phyloP scores from a whole-genome alignment of 2,797 vertebrate species.

The Sciurus vulgaris region DNA sequence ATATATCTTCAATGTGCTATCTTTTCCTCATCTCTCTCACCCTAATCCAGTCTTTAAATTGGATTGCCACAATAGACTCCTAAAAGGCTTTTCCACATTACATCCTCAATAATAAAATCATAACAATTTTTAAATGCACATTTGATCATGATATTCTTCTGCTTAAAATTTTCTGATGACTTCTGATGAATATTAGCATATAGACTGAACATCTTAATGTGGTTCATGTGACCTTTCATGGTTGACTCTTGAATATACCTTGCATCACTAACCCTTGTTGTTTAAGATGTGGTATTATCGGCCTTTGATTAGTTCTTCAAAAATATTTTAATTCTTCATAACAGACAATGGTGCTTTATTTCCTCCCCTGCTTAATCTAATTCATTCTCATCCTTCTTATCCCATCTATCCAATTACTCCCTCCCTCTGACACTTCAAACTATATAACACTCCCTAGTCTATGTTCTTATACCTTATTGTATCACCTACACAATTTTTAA shows the following conservation, averaged over 20 bases:
- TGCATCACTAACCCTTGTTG: not conserved
- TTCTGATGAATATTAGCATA: not conserved
- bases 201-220: not conserved
- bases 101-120: not conserved
- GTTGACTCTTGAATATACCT: not conserved
- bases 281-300: not conserved
- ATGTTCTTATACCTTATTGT: not conserved
- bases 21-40: not conserved
- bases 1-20: constrained; percentile 21
- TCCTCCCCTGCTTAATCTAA: not conserved
- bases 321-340: not conserved
- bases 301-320: constrained; percentile 24
- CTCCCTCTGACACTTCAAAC: not conserved
- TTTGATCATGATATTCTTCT: not conserved
- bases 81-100: not conserved
- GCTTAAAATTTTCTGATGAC: not conserved
- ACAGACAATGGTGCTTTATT: not conserved
- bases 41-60: constrained; percentile 38
- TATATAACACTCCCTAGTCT: not conserved
- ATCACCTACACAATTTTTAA: not conserved
- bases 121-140: not conserved
- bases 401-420: not conserved
- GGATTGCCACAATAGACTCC: not conserved
- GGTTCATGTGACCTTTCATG: not conserved
- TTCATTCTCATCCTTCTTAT: not conserved